phyloP scores from a whole-genome alignment of 1,140 invertebrate genomes.

The Pseudomyrmex sp. region DNA sequence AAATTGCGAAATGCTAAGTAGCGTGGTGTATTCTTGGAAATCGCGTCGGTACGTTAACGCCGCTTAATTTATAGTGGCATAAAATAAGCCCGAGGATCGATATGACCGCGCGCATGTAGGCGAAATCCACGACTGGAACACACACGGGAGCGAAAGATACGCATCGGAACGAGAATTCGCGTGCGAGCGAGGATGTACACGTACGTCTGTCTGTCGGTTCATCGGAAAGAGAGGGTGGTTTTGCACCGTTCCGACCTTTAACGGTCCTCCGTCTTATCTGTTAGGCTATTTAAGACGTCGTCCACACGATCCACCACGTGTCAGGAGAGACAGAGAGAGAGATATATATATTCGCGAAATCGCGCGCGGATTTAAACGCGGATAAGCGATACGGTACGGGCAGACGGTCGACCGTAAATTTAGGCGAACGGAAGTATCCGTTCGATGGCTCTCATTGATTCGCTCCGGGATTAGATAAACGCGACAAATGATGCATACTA shows the following conservation, averaged over 20 bases:
- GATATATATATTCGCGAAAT: conserved; percentile 36
- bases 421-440: conserved; percentile 25
- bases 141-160: conserved; percentile 61
- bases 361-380: conserved; percentile 18
- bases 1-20: conserved; percentile 54
- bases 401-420: conserved; percentile 32
- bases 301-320: conserved; percentile 21
- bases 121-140: conserved; percentile 63
- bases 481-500: conserved; percentile 55
- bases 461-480: conserved; percentile 49
- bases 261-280: conserved; percentile 59
- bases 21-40: conserved; percentile 39
- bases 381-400: conserved; percentile 38
- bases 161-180: conserved; percentile 68
- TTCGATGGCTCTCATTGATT: conserved; percentile 54
- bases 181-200: conserved; percentile 39
- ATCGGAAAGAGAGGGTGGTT: conserved; percentile 8
- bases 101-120: conserved; percentile 36
- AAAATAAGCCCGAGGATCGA: conserved; percentile 65
- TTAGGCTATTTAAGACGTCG: conserved; percentile 59
- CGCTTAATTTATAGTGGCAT: conserved; percentile 62
- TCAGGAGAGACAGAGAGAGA: conserved; percentile 14
- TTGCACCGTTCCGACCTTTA: conserved; percentile 44
- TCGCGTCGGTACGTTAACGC: conserved; percentile 56
- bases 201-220: neutral